Conservation (phyloP, 2,113 vertebrate species). For the Erythrocercus mccallii region DNA sequence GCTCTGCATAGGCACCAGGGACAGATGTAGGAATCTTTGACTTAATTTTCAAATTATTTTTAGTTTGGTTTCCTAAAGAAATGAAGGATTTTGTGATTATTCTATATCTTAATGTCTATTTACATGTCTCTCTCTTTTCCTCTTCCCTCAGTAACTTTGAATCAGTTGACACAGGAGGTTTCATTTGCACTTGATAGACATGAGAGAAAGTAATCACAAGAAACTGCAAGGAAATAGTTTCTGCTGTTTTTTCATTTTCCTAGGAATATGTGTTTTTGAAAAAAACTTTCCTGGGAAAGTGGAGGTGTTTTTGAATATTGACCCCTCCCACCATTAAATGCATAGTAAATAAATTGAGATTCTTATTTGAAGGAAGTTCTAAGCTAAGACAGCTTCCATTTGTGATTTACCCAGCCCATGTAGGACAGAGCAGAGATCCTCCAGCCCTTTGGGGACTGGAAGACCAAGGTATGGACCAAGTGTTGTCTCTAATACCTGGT, state of each 20-base stretch:
- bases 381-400: not conserved
- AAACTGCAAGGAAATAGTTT: not conserved
- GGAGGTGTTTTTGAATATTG: not conserved
- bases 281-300: not conserved
- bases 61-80: not conserved
- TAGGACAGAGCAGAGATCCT: not conserved
- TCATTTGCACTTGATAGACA: not conserved
- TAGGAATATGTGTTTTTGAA: not conserved
- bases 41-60: constrained; percentile 19
- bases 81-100: not conserved
- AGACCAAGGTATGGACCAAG: not conserved
- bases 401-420: not conserved
- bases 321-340: not conserved
- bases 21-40: not conserved
- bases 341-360: not conserved
- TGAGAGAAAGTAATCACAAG: not conserved
- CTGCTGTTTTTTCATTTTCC: not conserved
- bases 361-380: not conserved
- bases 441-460: not conserved
- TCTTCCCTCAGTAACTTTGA: not conserved
- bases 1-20: not conserved
- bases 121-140: not conserved
- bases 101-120: not conserved
- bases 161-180: not conserved
- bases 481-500: not conserved